Percentiles rank a stretch among this genome's conserved stretches.
Conservation (phyloP, 1,140 invertebrate species). For the Drosophila grimshawi region DNA sequence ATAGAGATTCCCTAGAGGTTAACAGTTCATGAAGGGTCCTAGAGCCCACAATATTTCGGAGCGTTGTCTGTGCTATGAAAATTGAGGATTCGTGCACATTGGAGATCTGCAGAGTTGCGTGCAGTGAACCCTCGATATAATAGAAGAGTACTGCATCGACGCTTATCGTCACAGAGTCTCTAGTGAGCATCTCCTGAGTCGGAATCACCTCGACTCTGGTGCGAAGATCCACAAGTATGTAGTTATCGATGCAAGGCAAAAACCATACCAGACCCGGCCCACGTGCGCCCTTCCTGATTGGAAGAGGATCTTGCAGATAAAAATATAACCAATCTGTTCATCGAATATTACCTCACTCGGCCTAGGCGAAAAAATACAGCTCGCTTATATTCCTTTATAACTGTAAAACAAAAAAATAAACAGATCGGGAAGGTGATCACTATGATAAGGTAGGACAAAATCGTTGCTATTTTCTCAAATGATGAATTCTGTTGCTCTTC, state of each 20-base stretch:
- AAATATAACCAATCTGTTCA: background rate
- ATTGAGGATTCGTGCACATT: conserved; percentile 90
- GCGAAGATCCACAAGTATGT: conserved; percentile 89
- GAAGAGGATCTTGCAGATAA: no score
- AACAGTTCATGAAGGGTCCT: conserved; percentile 88
- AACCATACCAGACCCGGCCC: conserved; percentile 87
- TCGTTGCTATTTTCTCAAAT: conserved; percentile 90
- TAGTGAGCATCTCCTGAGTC: conserved; percentile 89
- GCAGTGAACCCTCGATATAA: conserved; percentile 90
- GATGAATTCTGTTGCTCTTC: conserved; percentile 19
- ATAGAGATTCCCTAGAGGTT: conserved; percentile 55
- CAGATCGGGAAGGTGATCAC: conserved; percentile 92
- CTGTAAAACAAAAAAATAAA: conserved; percentile 89
- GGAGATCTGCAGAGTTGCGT: conserved; percentile 92
- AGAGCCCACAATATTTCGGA: conserved; percentile 92
- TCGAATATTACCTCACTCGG: conserved; percentile 86
- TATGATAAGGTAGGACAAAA: conserved; percentile 90
- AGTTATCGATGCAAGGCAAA: conserved; percentile 93
- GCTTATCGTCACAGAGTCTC: conserved; percentile 91
- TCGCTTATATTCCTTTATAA: conserved; percentile 89
- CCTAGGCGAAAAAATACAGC: conserved; percentile 95
- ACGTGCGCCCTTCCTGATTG: conserved; percentile 24
- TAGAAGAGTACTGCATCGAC: conserved; percentile 93
- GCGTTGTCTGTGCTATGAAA: conserved; percentile 86
- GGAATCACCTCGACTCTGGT: conserved; percentile 91